Evolutionary conservation across 2,888 invertebrate genomes (phyloP), one percentile per base, ranked within the genome.

Genomic region (Eueremaeus valkanovi): DNA sequence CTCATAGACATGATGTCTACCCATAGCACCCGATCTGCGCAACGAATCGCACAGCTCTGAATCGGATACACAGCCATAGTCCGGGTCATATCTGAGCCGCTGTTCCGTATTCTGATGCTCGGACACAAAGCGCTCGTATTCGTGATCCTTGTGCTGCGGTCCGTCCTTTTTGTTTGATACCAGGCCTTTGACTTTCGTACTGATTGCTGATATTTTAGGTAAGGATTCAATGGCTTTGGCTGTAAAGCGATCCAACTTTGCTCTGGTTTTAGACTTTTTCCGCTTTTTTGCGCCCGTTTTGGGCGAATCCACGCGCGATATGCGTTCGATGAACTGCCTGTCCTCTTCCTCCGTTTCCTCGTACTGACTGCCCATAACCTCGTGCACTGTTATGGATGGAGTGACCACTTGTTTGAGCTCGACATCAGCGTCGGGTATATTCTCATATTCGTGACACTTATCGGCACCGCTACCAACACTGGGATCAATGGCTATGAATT

Each of bases 31-130:
- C 6, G 51, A 13, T 36, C 72, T 18, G 2, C 70, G 75, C 63
- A 74, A 42, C 11, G 74, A 74, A 36, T 74, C 74, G 51, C 55
- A 45, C 18, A 72, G 24, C 36, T 75, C 75, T 0, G 75, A 75
- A 29, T 75, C 75, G 0, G 63, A 63, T 1, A 63, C 74, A 70
- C 27, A 27, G 9, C 36, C 66, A 9, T 18, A 33, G 31, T 66
- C 66, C 3, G 66, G n/a, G 9, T 66, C 33, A 40, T 66, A 66
- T 24, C 55, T 3, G 24, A 31, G 16, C 11, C 63, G 21, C 11
- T 24, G 13, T 8, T 9, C 6, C 3, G 9, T 1, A 11, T 3
- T 24, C 16, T 5, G 3, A 45, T 33, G 55, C 8, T 18, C 33
- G 9, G 51, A 40, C 9, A 42, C 21, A n/a, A 42, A 55, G 63